Conservation (phyloP, 2,113 vertebrate species). For the Cyprinodon brontotheroides region DNA sequence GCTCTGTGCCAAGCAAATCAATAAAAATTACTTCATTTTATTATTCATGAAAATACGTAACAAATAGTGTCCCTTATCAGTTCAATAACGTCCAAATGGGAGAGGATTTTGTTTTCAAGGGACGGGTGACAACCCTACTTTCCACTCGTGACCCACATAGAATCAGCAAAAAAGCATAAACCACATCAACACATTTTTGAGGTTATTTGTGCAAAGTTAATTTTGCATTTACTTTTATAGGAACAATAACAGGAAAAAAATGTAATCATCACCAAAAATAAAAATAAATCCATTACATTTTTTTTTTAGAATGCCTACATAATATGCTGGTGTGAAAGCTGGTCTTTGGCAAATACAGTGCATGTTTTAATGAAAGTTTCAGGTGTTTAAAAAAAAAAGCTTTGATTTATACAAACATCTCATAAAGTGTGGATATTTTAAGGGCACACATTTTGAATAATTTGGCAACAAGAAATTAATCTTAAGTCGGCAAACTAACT, state of each 20-base stretch:
- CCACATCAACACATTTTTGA: not conserved
- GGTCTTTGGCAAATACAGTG: not conserved
- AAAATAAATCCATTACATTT: slow-evolving; percentile 13
- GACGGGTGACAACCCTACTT: too few relatives aligned
- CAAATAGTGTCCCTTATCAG: too few relatives aligned
- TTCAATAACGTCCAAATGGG: too few relatives aligned
- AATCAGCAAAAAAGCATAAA: not conserved
- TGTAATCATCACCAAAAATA: slow-evolving; percentile 26
- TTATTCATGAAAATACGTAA: too few relatives aligned
- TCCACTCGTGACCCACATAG: not conserved
- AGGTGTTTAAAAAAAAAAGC: not conserved
- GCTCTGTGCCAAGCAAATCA: too few relatives aligned
- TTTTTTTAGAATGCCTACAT: not conserved
- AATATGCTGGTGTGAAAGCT: not conserved
- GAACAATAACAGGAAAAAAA: slow-evolving; percentile 36
- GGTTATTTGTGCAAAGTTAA: slow-evolving; percentile 71
- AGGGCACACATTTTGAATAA: too few relatives aligned
- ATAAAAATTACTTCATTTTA: too few relatives aligned
- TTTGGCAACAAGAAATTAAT: too few relatives aligned
- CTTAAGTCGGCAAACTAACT: too few relatives aligned
- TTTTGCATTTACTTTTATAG: slow-evolving; percentile 57
- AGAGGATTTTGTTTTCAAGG: too few relatives aligned
- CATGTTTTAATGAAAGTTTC: not conserved
- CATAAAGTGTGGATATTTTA: too few relatives aligned
- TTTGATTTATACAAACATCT: too few relatives aligned